Evolutionary conservation across 1,140 invertebrate species (phyloP), one percentile per base, ranked within the genome.

Genomic region (Oryzaephilus surinamensis): DNA sequence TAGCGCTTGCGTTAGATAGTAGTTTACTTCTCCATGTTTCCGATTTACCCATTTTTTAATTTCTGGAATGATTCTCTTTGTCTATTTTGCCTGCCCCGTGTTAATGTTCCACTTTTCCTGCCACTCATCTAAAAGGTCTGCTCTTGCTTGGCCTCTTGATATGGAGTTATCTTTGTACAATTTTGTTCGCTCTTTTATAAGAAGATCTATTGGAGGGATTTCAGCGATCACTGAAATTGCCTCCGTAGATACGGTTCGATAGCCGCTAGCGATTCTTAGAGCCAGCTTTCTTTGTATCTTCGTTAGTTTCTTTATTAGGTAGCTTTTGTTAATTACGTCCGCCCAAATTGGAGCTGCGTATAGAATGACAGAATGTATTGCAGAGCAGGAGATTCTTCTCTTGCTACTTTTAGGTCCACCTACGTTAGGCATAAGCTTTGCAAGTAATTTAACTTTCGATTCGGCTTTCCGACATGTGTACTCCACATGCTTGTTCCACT

Each of bases 351-450:
- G 42, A 15, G 46, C 38, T 5, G 38, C 52, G 17, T 55, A 53
- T 2, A 54, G 38, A 26, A 56, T 14, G 6, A 48, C 28, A 6
- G 53, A 51, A 7, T 49, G 19, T 2, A 36, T 39, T 0, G 52
- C 46, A 10, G 38, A 27, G 31, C 42, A 44, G n/a, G 58, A 32
- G 6, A 52, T 21, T 16, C 42, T 35, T 26, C 51, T 37, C 13
- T 44, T 50, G 13, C 31, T 31, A 1, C 34, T 18, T 14, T 12
- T 39, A 17, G 54, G 49, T 12, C 52, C 58, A 7, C 30, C 37
- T 6, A 54, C 37, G 20, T 52, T 58, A 3, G 49, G 43, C 44
- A 55, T 53, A 5, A 54, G 14, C 28, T 46, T 39, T 14, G 38
- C 28, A 2, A 58, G 45, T 2, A 27, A 18, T n/a, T 44, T 17